Base-by-base conservation (phyloP, 2,888 invertebrate species). In the Ophion ellenae region DNA sequence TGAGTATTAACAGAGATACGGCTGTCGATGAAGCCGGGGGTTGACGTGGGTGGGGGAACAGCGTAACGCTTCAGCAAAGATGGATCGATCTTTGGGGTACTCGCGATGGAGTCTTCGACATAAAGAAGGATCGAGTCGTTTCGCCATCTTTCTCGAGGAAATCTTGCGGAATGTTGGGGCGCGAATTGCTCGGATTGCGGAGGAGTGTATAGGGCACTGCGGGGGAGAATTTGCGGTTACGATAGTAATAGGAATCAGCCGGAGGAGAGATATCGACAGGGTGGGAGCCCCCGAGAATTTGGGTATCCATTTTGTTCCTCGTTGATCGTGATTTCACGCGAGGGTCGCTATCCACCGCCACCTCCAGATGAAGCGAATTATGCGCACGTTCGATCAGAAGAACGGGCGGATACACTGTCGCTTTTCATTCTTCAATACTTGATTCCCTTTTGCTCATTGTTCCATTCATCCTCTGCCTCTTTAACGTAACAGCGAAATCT, bases 201-300 rank as follows among this genome's bases (percentile, higher is more conserved):
- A 71, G 61, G 45, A 32, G 6, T 17, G n/a, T 36, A 32, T 24
- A 28, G 20, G 53, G 4, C 53, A 5, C 53, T 14, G 17, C 53
- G 53, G 17, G 14, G 53, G 17, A 40, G 70, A 77, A 71, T 24
- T 71, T 36, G 24, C 24, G 61, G 17, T 20, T 70, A 20, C 53
- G 69, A 47, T 63, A 64, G 53, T 73, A 71, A 79, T 59, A 71
- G 79, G 70, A 84, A 76, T 57, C 53, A 24, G 17, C 70, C 47
- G 47, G 24, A 45, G 57, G 70, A 79, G 74, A 76, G 80, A 84
- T 80, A 80, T 75, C 75, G 75, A 80, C 47, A 28, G 17, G 57
- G 36, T 10, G 63, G 17, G 59, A 76, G 71, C 40, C 45, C 70
- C 64, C 71, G 70, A 70, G 63, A 75, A 79, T 83, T 63, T 47